Conservation (phyloP, 2,888 invertebrate species). For the Pheosia tremula region DNA sequence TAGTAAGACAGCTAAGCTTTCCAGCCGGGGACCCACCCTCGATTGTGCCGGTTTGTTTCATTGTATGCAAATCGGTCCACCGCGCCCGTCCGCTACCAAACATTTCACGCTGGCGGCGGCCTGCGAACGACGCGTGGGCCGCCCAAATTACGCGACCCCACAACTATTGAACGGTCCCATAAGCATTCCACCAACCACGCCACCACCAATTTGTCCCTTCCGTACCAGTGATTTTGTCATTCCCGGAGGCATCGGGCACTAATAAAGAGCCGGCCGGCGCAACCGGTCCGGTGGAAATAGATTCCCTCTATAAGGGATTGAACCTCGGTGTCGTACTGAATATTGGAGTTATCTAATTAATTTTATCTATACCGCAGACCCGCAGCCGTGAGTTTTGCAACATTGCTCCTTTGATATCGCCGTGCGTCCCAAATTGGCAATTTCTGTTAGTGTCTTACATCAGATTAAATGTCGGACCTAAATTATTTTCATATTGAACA, state of each 20-base stretch:
- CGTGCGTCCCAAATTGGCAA: constrained; percentile 22
- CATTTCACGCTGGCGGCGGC: constrained; percentile 61
- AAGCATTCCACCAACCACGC: constrained; percentile 61
- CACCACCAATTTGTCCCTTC: constrained; percentile 75
- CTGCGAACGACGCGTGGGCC: constrained; percentile 56
- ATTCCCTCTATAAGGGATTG: constrained; percentile 48
- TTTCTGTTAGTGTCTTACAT: constrained; percentile 6
- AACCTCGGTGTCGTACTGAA: constrained; percentile 41
- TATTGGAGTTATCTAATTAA: constrained; percentile 49
- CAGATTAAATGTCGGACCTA: neutral
- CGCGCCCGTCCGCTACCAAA: constrained; percentile 71
- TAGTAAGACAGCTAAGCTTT: constrained; percentile 61
- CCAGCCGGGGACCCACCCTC: constrained; percentile 64
- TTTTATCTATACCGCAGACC: constrained; percentile 39
- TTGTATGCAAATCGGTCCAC: constrained; percentile 76
- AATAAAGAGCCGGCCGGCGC: constrained; percentile 50
- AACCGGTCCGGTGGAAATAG: constrained; percentile 50
- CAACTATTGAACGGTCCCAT: constrained; percentile 59
- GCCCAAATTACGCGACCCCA: constrained; percentile 64
- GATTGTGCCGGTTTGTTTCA: constrained; percentile 62
- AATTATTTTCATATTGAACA: neutral
- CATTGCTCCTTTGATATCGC: constrained; percentile 36
- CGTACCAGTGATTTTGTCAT: constrained; percentile 66
- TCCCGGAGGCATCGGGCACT: constrained; percentile 51
- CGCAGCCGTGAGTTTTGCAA: constrained; percentile 37